Conservation (phyloP, 2,113 vertebrate species). For the Oostethus manadensis region DNA sequence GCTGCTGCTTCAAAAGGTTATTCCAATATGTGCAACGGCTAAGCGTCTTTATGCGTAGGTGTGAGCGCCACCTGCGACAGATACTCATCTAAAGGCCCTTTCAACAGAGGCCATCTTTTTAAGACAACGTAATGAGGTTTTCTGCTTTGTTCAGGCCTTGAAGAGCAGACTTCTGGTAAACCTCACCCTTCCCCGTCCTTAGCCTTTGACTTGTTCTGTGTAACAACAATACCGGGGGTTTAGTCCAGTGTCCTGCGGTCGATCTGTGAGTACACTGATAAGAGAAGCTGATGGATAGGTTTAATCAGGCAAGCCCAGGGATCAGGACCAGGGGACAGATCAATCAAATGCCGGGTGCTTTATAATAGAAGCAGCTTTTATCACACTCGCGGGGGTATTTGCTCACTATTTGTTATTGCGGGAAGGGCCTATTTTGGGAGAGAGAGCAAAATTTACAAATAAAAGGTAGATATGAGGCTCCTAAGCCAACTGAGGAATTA, state of each 20-base stretch:
- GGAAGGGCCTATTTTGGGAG: constrained; percentile 20
- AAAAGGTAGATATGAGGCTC: constrained; percentile 20
- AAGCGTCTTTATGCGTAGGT: constrained; percentile 1
- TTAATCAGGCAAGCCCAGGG: constrained; percentile 68
- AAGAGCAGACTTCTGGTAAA: constrained; percentile 29
- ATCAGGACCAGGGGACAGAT: constrained; percentile 66
- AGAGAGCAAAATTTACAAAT: constrained; percentile 17
- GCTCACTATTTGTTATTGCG: constrained; percentile 6
- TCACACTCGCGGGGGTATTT: constrained; percentile 45
- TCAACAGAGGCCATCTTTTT: constrained; percentile 24
- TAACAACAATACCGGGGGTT: constrained; percentile 63
- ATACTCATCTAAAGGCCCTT: constrained; percentile 22
- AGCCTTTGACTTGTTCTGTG: constrained; percentile 68
- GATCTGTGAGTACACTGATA: constrained; percentile 67
- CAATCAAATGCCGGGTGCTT: constrained; percentile 63
- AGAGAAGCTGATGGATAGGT: constrained; percentile 70
- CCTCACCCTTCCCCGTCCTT: constrained; percentile 57
- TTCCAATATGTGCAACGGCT: constrained; percentile 12
- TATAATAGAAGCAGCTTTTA: constrained; percentile 62
- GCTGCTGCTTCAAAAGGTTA: constrained; percentile 51
- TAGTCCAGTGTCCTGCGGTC: constrained; percentile 63
- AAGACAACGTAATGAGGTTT: constrained; percentile 35
- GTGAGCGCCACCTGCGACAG: constrained; percentile 13
- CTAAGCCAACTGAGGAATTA: constrained; percentile 20
- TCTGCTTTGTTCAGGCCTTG: constrained; percentile 50